Conservation (phyloP, 1,140 invertebrate species). For the Laupala kohalensis region DNA sequence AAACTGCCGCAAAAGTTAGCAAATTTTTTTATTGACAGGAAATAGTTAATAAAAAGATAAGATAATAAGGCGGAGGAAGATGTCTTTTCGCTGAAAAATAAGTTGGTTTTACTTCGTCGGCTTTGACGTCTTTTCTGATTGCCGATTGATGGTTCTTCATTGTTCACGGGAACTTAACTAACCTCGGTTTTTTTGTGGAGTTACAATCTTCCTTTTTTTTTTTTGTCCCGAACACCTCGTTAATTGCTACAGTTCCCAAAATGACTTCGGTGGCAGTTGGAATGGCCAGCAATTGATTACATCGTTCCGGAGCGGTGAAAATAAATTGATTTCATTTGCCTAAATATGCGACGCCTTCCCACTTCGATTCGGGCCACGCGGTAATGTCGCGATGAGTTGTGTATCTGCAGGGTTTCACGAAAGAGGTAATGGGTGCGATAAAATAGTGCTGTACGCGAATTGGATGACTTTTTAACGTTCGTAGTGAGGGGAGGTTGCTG, state of each 20-base stretch:
- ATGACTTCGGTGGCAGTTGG: background rate
- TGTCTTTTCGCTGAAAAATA: background rate
- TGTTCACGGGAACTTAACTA: background rate
- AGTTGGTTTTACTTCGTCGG: background rate
- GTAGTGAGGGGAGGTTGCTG: too few relatives aligned
- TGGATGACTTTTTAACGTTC: too few relatives aligned
- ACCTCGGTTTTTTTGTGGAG: background rate
- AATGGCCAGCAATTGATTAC: background rate
- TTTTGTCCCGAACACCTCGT: background rate
- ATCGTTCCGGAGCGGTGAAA: background rate
- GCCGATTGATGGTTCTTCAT: background rate
- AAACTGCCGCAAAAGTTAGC: background rate
- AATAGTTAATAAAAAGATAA: background rate
- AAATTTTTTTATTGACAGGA: background rate
- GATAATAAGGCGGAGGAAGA: background rate
- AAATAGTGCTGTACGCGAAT: too few relatives aligned
- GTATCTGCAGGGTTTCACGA: too few relatives aligned
- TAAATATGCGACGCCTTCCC: background rate
- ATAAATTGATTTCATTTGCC: background rate
- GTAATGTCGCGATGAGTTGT: too few relatives aligned
- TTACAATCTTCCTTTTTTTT: background rate
- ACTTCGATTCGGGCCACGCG: too few relatives aligned
- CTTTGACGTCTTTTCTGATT: background rate
- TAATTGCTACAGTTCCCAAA: background rate
- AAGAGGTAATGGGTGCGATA: too few relatives aligned